Evolutionary conservation across 1,140 invertebrate genomes (phyloP).

Genomic region (Zaprionus davidi): DNA sequence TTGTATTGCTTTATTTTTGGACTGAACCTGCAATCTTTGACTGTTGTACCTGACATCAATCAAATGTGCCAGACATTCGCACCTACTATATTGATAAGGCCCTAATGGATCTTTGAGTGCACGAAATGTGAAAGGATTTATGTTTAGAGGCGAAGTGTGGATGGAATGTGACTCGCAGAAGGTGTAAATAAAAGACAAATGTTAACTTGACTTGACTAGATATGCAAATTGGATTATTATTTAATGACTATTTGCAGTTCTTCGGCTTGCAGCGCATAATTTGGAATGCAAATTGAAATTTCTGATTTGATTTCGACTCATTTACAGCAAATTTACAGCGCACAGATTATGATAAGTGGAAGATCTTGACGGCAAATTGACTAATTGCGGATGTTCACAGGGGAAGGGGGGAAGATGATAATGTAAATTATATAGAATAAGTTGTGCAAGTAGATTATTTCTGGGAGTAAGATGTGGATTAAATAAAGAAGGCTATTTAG

Average conservation of each 20-base stretch:
- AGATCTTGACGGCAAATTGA: constrained; percentile 14
- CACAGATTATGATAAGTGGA: background rate
- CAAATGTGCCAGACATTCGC: constrained; percentile 8
- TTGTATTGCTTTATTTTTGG: background rate
- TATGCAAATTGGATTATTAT: background rate
- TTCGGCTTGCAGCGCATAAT: background rate
- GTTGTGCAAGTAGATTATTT: background rate
- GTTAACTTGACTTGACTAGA: background rate
- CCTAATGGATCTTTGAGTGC: constrained; percentile 2
- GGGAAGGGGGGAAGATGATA: background rate
- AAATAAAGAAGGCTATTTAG: too few species aligned
- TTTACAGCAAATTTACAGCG: constrained; percentile 16
- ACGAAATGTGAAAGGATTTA: background rate
- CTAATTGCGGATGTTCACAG: constrained; percentile 9
- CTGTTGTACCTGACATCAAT: constrained; percentile 13
- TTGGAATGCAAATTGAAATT: constrained; percentile 15
- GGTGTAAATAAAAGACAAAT: background rate
- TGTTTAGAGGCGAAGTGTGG: background rate
- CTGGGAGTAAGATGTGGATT: too few species aligned
- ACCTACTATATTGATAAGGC: constrained; percentile 6
- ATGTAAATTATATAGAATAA: background rate
- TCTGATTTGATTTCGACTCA: constrained; percentile 19
- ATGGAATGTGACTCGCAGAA: background rate
- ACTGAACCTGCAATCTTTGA: background rate
- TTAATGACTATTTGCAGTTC: background rate